A percentile compares a stretch with the other conserved stretches of the same genome.
phyloP scores from a whole-genome alignment of 2,797 vertebrate genomes.

The Malurus leucopterus region DNA sequence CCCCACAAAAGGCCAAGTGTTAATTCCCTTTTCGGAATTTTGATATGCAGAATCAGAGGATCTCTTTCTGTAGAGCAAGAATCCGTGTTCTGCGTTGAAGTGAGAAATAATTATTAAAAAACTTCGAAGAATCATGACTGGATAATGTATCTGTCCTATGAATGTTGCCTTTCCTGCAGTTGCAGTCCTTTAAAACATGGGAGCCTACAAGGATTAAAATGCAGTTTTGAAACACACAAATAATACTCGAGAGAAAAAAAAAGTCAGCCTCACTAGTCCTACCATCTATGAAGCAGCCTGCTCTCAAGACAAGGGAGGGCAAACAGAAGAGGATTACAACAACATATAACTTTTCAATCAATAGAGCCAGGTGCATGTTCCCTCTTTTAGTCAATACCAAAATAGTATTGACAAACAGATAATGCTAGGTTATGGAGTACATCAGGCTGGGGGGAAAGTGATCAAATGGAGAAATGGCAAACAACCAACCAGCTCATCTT shows the following conservation, averaged over 20 bases:
- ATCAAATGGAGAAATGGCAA: neutral
- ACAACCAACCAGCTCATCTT: neutral
- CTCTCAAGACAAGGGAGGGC: neutral
- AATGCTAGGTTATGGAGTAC: no score
- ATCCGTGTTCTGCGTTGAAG: neutral
- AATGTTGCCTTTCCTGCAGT: neutral
- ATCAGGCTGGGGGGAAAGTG: neutral
- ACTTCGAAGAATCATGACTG: neutral
- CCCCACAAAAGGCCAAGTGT: neutral
- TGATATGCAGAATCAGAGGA: neutral
- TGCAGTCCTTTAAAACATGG: neutral
- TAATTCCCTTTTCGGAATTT: neutral
- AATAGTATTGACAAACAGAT: neutral
- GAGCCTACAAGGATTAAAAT: no score
- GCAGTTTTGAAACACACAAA: neutral
- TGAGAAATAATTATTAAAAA: neutral
- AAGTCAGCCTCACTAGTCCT: neutral
- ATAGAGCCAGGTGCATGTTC: neutral
- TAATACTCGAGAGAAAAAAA: neutral
- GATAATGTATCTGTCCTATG: neutral
- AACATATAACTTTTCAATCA: no score
- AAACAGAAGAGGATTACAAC: neutral
- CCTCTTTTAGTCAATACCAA: accelerated
- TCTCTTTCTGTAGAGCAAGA: neutral
- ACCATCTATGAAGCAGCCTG: neutral